Conservation (phyloP, 2,888 invertebrate genomes). For the Tribolium freemani region DNA sequence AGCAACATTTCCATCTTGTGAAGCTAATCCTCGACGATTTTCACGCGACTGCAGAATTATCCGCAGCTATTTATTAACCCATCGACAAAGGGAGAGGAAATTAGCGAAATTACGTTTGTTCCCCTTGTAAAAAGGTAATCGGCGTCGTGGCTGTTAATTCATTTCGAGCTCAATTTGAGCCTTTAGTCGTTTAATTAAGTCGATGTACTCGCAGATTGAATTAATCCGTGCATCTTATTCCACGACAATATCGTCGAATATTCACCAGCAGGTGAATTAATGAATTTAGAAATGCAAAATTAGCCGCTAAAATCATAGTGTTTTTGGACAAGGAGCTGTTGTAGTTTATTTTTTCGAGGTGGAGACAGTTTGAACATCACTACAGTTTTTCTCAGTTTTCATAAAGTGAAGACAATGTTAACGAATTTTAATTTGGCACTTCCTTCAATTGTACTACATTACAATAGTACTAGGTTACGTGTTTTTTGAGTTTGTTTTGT, state of each 20-base stretch:
- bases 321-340: too few species aligned
- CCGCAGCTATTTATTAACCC: slow-evolving; percentile 47
- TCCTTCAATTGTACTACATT: too few species aligned
- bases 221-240: slow-evolving; percentile 35
- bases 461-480: too few species aligned
- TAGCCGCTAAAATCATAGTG: too few species aligned
- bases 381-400: too few species aligned
- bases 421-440: too few species aligned
- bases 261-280: not conserved
- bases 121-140: slow-evolving; percentile 47
- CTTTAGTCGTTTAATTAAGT: slow-evolving; percentile 48
- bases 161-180: slow-evolving; percentile 50
- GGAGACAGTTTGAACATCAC: too few species aligned
- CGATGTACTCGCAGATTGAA: slow-evolving; percentile 40
- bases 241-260: slow-evolving; percentile 19
- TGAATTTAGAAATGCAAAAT: too few species aligned
- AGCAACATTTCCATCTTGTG: not conserved
- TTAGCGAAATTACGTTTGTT: slow-evolving; percentile 42
- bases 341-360: too few species aligned
- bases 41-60: slow-evolving; percentile 37
- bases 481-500: too few species aligned
- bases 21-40: slow-evolving; percentile 30
- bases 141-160: slow-evolving; percentile 49
- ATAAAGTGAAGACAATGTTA: too few species aligned
- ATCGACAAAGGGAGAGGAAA: slow-evolving; percentile 47